Evolutionary conservation across 2,113 vertebrate genomes (phyloP).

Genomic region (Shinisaurus crocodilurus): DNA sequence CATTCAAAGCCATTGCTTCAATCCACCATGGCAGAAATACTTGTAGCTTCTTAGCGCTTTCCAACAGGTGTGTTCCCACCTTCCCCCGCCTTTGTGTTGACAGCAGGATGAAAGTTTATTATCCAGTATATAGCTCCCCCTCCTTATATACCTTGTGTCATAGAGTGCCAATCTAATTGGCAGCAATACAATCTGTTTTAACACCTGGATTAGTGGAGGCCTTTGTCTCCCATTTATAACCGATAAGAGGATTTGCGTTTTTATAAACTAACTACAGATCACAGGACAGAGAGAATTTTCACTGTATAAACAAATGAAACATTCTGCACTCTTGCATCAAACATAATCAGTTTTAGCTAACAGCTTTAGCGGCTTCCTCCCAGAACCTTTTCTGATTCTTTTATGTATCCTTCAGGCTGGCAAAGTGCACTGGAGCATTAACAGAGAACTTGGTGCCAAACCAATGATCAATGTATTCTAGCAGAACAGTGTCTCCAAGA

Average conservation of each 20-base stretch:
- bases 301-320: conserved; percentile 32
- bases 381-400: neutral
- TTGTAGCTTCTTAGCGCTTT: conserved; percentile 26
- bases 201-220: conserved; percentile 51
- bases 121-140: conserved; percentile 24
- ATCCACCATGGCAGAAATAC: neutral
- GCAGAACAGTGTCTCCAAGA: neutral
- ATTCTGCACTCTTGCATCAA: neutral
- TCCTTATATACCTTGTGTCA: conserved; percentile 34
- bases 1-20: neutral
- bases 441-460: conserved; percentile 3
- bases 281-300: conserved; percentile 16
- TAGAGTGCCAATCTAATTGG: conserved; percentile 28
- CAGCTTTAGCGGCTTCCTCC: conserved; percentile 36
- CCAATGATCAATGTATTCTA: neutral
- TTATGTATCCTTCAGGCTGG: conserved; percentile 10
- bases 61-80: conserved; percentile 19
- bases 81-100: neutral
- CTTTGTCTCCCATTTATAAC: conserved; percentile 41
- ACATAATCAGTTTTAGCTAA: conserved; percentile 25
- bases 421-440: conserved; percentile 30
- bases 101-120: conserved; percentile 1
- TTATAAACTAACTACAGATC: conserved; percentile 43
- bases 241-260: conserved; percentile 52
- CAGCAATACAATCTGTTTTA: conserved; percentile 32